A percentile compares a stretch with the other conserved stretches of the same genome.
Evolutionary conservation across 2,113 vertebrate species (phyloP).

Genomic region (Erythrocebus patas): DNA sequence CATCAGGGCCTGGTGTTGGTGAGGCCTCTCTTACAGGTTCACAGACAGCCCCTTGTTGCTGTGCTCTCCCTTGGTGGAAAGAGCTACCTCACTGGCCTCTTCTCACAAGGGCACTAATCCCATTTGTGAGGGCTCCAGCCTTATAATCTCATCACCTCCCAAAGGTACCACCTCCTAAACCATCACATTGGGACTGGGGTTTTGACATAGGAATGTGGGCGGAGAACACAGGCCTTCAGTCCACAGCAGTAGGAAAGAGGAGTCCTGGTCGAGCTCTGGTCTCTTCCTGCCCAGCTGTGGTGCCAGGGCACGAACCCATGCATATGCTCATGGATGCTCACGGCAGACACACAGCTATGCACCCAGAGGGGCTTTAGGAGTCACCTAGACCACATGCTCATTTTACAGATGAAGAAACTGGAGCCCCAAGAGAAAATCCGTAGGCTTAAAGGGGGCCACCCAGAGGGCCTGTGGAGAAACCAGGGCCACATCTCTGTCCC

Average conservation of each 20-base stretch:
- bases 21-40: background rate
- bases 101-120: background rate
- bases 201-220: background rate
- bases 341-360: rapidly evolving
- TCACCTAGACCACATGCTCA: background rate
- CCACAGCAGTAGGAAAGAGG: background rate
- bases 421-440: background rate
- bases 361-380: rapidly evolving
- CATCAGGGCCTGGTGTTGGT: background rate
- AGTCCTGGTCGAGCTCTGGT: background rate
- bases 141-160: background rate
- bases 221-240: background rate
- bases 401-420: background rate
- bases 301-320: background rate
- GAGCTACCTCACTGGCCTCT: background rate
- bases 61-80: background rate
- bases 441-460: background rate
- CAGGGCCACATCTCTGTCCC: background rate
- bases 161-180: background rate
- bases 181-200: background rate
- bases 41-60: background rate
- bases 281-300: too few relatives aligned
- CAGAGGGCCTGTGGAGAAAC: background rate
- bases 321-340: too few relatives aligned
- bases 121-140: background rate